Evolutionary conservation across 2,888 invertebrate genomes (phyloP), one percentile per base, ranked within the genome.

Genomic region (Apeira syringaria): DNA sequence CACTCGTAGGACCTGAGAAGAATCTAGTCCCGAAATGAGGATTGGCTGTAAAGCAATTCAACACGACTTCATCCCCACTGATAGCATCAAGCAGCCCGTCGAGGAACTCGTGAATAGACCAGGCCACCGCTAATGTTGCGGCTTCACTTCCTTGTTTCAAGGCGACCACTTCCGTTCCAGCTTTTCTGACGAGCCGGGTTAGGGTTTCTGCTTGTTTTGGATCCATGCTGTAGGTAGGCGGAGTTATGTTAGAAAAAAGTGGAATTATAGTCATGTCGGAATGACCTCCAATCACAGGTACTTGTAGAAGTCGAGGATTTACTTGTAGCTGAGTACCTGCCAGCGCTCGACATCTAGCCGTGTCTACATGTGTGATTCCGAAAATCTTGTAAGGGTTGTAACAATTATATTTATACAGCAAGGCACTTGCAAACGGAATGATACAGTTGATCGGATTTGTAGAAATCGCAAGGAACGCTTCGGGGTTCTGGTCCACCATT

Each of bases 201-300:
- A 82, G 46, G 12, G 65, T 68, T 39, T 78, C 70, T 6, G 74
- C 75, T 63, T 73, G 65, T 22, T 49, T 47, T 3, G 53, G 38
- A 46, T 73, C 64, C 10, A 83, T 15, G 13, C 11, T 22, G 24
- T 61, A 61, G 22, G 52, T 53, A 1, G 45, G 28, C 0, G 80
- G 80, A 1, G 53, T 37, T 28, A 83, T 47, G 54, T 74, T 76
- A 1, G 83, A 83, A 59, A 80, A 83, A 13, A 84, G 46, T 2
- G 83, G 84, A 34, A 83, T 59, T 20, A 81, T 69, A 1, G 82
- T 80, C 1, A 78, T 66, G 8, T 79, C 78, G 0, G 83, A 83
- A 53, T 82, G 80, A 0, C 82, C 84, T 33, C 84, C 80, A 8
- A 84, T 72, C 0, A 83, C 79, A 7, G 83, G 84, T 17, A 84